A percentile compares a stretch with the other conserved stretches of the same genome.
Evolutionary conservation across 2,888 invertebrate genomes (phyloP).

Genomic region (Portevinia maculata): DNA sequence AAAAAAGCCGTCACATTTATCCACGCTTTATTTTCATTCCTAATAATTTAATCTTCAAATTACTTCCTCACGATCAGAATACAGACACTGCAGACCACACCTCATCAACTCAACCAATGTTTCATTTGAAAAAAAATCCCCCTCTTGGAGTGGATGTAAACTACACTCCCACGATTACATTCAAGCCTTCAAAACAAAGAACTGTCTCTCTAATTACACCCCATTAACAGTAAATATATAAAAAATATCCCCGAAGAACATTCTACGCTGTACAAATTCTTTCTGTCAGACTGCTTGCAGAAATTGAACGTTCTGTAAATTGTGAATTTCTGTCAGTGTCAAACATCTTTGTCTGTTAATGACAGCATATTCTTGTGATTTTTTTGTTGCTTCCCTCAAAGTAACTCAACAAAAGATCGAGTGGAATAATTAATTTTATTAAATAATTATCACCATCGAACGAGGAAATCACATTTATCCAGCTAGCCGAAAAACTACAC

Average conservation of each 20-base stretch:
- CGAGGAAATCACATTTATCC: conserved; percentile 33
- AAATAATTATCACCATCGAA: conserved; percentile 4
- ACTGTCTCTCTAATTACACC: conserved; percentile 51
- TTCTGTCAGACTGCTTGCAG: conserved; percentile 10
- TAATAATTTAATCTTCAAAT: conserved; percentile 5
- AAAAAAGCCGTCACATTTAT: background rate
- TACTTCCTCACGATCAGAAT: background rate
- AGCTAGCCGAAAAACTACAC: conserved; percentile 15
- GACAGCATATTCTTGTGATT: conserved; percentile 29
- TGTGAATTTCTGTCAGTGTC: background rate
- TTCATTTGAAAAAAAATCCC: background rate
- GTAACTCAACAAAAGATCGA: background rate
- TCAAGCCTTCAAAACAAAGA: conserved; percentile 48
- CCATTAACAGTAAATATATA: conserved; percentile 36
- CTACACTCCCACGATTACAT: conserved; percentile 33
- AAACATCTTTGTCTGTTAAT: conserved; percentile 23
- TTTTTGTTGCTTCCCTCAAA: background rate
- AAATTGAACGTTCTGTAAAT: conserved; percentile 3
- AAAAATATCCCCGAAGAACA: conserved; percentile 2
- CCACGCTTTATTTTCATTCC: background rate
- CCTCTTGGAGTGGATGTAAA: conserved; percentile 20
- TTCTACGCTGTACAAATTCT: conserved; percentile 30
- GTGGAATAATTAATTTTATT: conserved; percentile 4
- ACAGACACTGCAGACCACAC: conserved; percentile 6
- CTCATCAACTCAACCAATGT: conserved; percentile 18